These are phyloP conservation scores for Zenarchopterus dispar DNA, from an alignment of 2,797 vertebrate genomes.

Conservation along the genomic window DNA sequence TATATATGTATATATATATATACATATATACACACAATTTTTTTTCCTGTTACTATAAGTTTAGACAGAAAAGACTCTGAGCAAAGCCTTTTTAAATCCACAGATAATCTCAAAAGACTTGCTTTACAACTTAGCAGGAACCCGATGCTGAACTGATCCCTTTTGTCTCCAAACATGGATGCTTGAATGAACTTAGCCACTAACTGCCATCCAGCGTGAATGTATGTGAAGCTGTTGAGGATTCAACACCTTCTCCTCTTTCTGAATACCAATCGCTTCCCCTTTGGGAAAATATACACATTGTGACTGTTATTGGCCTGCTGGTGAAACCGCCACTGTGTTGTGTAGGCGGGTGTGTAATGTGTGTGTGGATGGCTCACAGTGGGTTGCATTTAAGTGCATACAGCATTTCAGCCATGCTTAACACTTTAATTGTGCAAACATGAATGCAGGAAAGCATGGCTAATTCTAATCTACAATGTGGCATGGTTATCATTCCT, in stretches of 20 bases:
- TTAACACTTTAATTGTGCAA: conserved; percentile 27
- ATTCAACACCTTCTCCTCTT: too few species aligned
- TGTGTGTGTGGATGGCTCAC: too few species aligned
- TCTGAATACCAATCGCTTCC: too few species aligned
- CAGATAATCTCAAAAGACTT: background rate
- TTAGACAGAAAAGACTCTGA: background rate
- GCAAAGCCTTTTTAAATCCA: conserved; percentile 32
- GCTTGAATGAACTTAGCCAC: too few species aligned
- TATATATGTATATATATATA: too few species aligned
- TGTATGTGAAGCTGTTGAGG: too few species aligned
- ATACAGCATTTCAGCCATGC: conserved; percentile 12
- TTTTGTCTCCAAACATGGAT: too few species aligned
- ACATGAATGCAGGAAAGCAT: conserved; percentile 32
- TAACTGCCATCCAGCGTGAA: too few species aligned
- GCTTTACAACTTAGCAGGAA: too few species aligned
- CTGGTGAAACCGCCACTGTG: conserved; percentile 28
- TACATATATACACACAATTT: too few species aligned
- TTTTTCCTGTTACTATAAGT: background rate
- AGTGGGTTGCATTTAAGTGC: too few species aligned
- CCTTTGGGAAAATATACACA: background rate
- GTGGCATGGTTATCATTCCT: conserved; percentile 33
- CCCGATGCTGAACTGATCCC: too few species aligned
- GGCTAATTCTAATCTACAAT: conserved; percentile 54
- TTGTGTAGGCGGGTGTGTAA: conserved; percentile 21
- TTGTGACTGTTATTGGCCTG: conserved; percentile 34